Evolutionary conservation across 2,888 invertebrate species (phyloP), one percentile per base, ranked within the genome.

Genomic region (Epicampocera succincta): DNA sequence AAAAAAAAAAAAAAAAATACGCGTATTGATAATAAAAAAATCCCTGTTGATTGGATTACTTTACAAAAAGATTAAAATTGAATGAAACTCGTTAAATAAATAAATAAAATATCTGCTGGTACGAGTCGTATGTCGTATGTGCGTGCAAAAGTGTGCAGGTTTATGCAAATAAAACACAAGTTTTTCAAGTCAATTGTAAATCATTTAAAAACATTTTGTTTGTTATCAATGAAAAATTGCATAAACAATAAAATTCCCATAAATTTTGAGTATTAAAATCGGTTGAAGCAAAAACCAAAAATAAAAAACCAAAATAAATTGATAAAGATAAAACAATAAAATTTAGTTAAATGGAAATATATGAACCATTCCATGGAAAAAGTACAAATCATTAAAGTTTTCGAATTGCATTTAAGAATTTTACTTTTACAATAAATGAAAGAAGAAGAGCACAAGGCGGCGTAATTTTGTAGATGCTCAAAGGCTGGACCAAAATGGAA

Each of bases 221-320:
- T 48, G 56, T 63, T 77, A 77, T 77, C 69, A 63, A 38, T 54
- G 63, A 68, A 60, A 68, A 68, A 46, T 52, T 75, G 66, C 40
- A 77, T 63, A 63, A 69, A 77, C 69, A 71, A 77, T 71, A 77
- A 63, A 76, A 77, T 77, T 63, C 15, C 69, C 63, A 71, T 77
- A 69, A 63, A 77, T 77, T 56, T 46, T 46, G 38, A 13, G 38
- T 33, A 61, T 63, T 29, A 40, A 74, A 61, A 1, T 6, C 4
- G n/a, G 12, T 15, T n/a, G n/a, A n/a, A n/a, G n/a, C n/a, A n/a
- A n/a, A n/a, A n/a, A n/a, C n/a, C n/a, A n/a, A n/a, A n/a, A 15
- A 33, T 40, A 58, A 61, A 50, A 12, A 29, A 33, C 1, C 44
- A 42, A 21, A 54, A 19, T 38, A 21, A 29, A 46, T 0, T 19